These are phyloP conservation scores for Chaenocephalus aceratus DNA, from an alignment of 2,113 vertebrate genomes.

Conservation along the genomic window DNA sequence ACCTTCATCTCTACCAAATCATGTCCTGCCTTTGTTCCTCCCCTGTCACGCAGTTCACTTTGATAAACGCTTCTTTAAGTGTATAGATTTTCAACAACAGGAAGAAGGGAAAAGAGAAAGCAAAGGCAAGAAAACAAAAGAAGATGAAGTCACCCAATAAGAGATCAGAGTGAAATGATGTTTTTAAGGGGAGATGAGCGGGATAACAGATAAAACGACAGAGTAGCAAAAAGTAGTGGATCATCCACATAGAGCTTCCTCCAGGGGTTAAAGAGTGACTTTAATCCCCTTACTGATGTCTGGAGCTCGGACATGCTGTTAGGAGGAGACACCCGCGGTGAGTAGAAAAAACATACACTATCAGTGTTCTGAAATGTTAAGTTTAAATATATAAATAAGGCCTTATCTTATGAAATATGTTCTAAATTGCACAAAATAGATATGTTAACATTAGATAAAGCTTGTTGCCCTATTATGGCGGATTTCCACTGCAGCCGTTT, in stretches of 20 bases:
- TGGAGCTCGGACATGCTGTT: not conserved
- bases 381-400: no score
- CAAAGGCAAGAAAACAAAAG: not conserved
- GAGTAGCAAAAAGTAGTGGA: conserved; percentile 2
- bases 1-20: conserved; percentile 44
- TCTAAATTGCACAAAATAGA: no score
- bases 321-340: no score
- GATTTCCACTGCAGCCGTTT: no score
- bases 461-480: no score
- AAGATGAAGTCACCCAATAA: conserved; percentile 15
- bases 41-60: not conserved
- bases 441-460: no score
- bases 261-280: conserved; percentile 9
- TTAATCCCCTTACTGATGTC: conserved; percentile 34
- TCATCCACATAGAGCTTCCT: conserved; percentile 17
- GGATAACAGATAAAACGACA: conserved; percentile 33
- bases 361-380: no score
- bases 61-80: not conserved
- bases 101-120: not conserved
- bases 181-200: conserved; percentile 26
- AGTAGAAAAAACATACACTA: no score
- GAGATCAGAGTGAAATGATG: conserved; percentile 23
- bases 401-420: no score
- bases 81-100: not conserved
- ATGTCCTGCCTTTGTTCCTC: conserved; percentile 2